Conservation (phyloP, 2,797 vertebrate genomes). For the Macroramphosus scolopax region DNA sequence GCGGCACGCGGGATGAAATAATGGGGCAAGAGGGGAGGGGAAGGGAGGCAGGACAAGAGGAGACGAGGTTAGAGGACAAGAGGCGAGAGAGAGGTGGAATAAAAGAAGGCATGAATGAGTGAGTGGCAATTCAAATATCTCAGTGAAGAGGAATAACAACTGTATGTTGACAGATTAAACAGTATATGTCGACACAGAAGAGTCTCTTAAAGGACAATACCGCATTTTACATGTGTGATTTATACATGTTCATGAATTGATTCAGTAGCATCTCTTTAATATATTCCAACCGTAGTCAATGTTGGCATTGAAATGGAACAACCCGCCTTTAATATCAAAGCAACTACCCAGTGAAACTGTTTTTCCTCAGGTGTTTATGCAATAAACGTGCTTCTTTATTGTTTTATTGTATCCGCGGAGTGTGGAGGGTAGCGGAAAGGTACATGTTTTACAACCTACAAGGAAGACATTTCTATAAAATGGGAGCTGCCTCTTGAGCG, state of each 20-base stretch:
- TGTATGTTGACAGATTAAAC: constrained; percentile 12
- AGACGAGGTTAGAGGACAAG: constrained; percentile 28
- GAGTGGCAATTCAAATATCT: constrained; percentile 23
- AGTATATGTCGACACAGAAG: too few species aligned
- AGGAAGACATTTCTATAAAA: constrained; percentile 70
- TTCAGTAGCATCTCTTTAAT: constrained; percentile 13
- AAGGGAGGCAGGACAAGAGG: constrained; percentile 4
- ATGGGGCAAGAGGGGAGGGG: constrained; percentile 13
- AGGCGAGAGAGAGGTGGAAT: constrained; percentile 20
- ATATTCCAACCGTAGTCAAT: too few species aligned
- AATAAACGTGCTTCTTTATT: constrained; percentile 57
- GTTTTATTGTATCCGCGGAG: constrained; percentile 61
- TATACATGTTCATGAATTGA: constrained; percentile 16
- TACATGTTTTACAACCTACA: constrained; percentile 67
- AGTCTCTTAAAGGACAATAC: too few species aligned
- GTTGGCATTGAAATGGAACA: too few species aligned
- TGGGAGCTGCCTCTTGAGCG: constrained; percentile 66
- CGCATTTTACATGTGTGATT: constrained; percentile 10
- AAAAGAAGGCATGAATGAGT: constrained; percentile 17
- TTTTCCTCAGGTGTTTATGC: constrained; percentile 53
- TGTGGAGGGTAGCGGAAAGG: constrained; percentile 52
- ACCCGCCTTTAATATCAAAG: constrained; percentile 46
- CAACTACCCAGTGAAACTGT: constrained; percentile 27
- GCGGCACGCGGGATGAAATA: too few species aligned
- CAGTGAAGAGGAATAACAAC: constrained; percentile 19